These are phyloP conservation scores for Lutraria lutraria DNA, from an alignment of 2,888 invertebrate species.

Conservation along the genomic window DNA sequence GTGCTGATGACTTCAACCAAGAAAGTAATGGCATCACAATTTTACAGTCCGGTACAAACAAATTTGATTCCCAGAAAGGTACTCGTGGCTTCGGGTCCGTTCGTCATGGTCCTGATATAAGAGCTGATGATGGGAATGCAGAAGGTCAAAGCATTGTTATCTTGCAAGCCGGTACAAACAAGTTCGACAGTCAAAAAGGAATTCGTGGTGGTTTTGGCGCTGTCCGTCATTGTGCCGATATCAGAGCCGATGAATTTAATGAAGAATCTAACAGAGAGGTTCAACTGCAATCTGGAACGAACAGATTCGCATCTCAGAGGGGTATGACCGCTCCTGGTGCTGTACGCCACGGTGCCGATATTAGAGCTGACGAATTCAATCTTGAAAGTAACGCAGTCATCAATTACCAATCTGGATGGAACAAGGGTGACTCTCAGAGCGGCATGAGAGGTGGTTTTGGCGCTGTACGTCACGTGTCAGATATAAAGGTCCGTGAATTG, in stretches of 20 bases:
- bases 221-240: slow-evolving; percentile 85
- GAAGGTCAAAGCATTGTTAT: slow-evolving; percentile 82
- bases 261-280: slow-evolving; percentile 81
- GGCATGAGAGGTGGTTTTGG: slow-evolving; percentile 85
- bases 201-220: slow-evolving; percentile 82
- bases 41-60: slow-evolving; percentile 85
- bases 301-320: slow-evolving; percentile 84
- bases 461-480: slow-evolving; percentile 83
- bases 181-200: slow-evolving; percentile 84
- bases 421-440: slow-evolving; percentile 84
- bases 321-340: slow-evolving; percentile 83
- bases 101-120: slow-evolving; percentile 85
- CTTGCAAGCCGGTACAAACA: slow-evolving; percentile 85
- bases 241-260: slow-evolving; percentile 82
- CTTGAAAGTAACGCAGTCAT: slow-evolving; percentile 81
- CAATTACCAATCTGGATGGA: slow-evolving; percentile 84
- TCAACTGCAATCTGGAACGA: slow-evolving; percentile 85
- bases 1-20: slow-evolving; percentile 81
- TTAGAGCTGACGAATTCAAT: slow-evolving; percentile 82
- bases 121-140: slow-evolving; percentile 80
- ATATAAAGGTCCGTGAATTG: slow-evolving; percentile 76
- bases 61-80: slow-evolving; percentile 84
- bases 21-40: slow-evolving; percentile 82
- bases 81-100: slow-evolving; percentile 81
- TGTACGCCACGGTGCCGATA: slow-evolving; percentile 85